Conservation (phyloP, 1,140 invertebrate genomes). For the Lepidurus packardi region DNA sequence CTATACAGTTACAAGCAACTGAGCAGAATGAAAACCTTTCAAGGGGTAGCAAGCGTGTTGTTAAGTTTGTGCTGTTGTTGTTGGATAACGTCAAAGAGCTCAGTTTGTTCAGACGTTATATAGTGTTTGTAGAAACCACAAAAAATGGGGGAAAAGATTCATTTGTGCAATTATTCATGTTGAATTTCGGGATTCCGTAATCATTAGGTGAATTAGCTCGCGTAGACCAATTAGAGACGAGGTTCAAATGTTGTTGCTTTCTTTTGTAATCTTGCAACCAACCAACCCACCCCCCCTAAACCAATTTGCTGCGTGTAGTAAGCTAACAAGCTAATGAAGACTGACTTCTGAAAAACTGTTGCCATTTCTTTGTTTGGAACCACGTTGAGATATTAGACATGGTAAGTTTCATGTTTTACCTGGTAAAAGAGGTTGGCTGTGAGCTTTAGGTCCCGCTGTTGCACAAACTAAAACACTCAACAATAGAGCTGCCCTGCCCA, state of each 20-base stretch:
- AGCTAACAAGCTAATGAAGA: not conserved
- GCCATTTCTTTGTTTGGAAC: not conserved
- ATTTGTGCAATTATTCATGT: not conserved
- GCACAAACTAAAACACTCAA: conserved; percentile 15
- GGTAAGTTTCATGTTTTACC: not conserved
- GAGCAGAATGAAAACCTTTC: conserved; percentile 1
- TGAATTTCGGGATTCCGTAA: not conserved
- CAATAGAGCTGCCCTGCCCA: conserved; percentile 1
- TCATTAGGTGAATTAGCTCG: not conserved
- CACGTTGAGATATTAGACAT: not conserved
- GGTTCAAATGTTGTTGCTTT: not conserved
- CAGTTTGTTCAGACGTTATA: not conserved
- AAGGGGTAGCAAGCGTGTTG: not conserved
- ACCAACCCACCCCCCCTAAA: not conserved
- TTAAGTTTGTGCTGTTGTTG: not conserved
- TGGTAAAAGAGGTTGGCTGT: not conserved
- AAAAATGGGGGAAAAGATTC: not conserved
- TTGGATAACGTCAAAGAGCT: not conserved
- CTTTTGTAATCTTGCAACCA: not conserved
- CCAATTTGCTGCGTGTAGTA: conserved; percentile 2
- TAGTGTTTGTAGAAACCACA: not conserved
- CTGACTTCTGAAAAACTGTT: not conserved
- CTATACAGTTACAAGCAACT: not conserved
- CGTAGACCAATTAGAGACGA: not conserved
- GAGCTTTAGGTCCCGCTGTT: not conserved